Percentiles rank a stretch among this genome's conserved stretches.
phyloP scores from a whole-genome alignment of 2,888 invertebrate genomes.

The Escarpia spicata region DNA sequence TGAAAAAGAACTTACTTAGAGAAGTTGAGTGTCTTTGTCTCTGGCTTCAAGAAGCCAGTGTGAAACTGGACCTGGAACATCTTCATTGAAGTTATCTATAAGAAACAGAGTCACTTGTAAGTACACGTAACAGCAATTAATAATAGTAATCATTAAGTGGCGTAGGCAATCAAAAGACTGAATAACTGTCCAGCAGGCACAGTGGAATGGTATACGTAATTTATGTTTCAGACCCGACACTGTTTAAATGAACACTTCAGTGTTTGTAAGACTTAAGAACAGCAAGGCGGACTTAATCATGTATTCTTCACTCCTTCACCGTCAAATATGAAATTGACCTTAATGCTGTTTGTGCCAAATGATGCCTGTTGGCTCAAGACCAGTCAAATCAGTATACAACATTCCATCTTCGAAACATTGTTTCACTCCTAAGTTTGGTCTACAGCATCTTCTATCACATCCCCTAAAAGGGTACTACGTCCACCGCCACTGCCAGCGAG shows the following conservation, averaged over 20 bases:
- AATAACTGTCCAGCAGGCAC: neutral
- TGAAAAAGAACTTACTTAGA: constrained; percentile 69
- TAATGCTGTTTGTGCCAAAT: too few species aligned
- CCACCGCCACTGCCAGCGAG: neutral
- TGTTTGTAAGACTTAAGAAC: neutral
- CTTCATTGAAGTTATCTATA: constrained; percentile 75
- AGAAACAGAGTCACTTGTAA: neutral
- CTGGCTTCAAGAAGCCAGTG: constrained; percentile 83
- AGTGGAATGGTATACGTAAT: neutral
- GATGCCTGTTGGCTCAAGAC: too few species aligned
- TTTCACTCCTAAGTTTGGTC: too few species aligned
- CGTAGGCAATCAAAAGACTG: neutral
- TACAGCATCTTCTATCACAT: too few species aligned
- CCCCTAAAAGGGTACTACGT: too few species aligned
- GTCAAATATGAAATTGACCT: too few species aligned
- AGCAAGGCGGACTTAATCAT: too few species aligned
- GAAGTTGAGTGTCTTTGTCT: constrained; percentile 80
- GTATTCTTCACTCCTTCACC: too few species aligned
- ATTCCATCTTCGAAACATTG: too few species aligned
- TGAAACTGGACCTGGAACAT: constrained; percentile 89
- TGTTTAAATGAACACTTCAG: neutral
- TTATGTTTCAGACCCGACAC: neutral
- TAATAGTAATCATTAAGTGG: neutral
- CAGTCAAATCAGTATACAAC: too few species aligned
- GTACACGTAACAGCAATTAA: neutral